phyloP scores from a whole-genome alignment of 2,113 vertebrate species.

The Halcyon senegalensis region DNA sequence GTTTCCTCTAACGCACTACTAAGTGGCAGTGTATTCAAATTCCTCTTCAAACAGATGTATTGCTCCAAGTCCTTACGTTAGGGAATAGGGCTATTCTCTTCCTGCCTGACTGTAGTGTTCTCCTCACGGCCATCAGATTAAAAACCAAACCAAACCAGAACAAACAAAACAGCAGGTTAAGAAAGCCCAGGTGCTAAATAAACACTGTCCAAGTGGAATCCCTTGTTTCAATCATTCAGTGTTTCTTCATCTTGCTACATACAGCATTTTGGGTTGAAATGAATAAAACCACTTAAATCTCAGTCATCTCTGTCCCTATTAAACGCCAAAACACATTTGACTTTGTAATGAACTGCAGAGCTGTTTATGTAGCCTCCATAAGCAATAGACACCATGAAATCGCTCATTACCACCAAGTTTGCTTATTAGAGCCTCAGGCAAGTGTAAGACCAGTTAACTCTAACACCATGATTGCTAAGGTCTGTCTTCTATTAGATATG shows the following conservation, averaged over 20 bases:
- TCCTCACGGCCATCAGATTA: neutral
- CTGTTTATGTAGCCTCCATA: constrained; percentile 22
- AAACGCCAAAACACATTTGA: constrained; percentile 34
- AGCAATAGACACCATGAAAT: constrained; percentile 49
- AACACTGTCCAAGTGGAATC: neutral
- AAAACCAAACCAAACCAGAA: neutral
- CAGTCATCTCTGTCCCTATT: constrained; percentile 12
- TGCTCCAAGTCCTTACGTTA: neutral
- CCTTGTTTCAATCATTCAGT: neutral
- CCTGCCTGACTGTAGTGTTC: neutral
- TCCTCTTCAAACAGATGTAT: neutral
- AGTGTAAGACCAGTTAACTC: constrained; percentile 6
- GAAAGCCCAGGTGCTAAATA: neutral
- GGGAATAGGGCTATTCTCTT: neutral
- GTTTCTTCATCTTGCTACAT: neutral
- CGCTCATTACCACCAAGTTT: constrained; percentile 9
- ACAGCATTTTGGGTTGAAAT: neutral
- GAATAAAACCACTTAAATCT: neutral
- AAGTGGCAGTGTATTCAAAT: neutral
- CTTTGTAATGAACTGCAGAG: constrained; percentile 37
- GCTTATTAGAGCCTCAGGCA: constrained; percentile 34
- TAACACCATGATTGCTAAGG: neutral
- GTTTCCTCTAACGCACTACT: neutral
- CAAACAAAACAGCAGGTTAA: neutral
- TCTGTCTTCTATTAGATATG: neutral